Conservation (phyloP, 1,140 invertebrate genomes). For the Ceratina japonica region DNA sequence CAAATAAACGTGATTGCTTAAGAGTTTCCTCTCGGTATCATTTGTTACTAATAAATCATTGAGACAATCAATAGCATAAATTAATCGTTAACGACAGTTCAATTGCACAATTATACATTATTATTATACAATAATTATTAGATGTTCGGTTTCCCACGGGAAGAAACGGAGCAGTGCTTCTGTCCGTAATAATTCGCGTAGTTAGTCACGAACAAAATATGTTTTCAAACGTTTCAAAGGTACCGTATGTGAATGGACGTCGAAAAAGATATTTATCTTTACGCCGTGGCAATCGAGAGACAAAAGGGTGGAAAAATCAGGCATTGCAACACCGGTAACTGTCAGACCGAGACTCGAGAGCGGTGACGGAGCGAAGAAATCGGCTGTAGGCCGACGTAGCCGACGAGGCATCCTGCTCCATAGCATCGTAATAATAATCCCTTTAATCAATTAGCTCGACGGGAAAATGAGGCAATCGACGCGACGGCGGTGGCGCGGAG, state of each 20-base stretch:
- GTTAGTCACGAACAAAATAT: not conserved
- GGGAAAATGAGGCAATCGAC: conserved; percentile 57
- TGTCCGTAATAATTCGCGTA: not conserved
- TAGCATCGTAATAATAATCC: conserved; percentile 62
- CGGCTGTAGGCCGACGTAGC: conserved; percentile 23
- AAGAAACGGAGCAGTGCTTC: not conserved
- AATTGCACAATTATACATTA: too few relatives aligned
- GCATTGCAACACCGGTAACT: conserved; percentile 31
- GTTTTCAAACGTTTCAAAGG: not conserved
- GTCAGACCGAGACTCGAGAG: conserved; percentile 19
- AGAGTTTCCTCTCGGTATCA: too few relatives aligned
- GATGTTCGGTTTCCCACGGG: too few relatives aligned
- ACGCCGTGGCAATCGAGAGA: not conserved
- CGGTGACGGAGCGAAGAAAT: conserved; percentile 46
- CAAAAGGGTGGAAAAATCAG: conserved; percentile 38
- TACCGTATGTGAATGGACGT: not conserved
- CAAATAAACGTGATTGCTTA: too few relatives aligned
- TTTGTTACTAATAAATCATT: too few relatives aligned
- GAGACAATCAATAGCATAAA: too few relatives aligned
- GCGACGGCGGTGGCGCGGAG: too few relatives aligned
- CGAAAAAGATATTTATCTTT: not conserved
- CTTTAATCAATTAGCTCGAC: conserved; percentile 70
- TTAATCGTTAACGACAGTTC: too few relatives aligned
- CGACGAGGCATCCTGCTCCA: conserved; percentile 34
- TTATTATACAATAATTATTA: too few relatives aligned